phyloP scores from a whole-genome alignment of 2,888 invertebrate species.

The Exocentrus adspersus region DNA sequence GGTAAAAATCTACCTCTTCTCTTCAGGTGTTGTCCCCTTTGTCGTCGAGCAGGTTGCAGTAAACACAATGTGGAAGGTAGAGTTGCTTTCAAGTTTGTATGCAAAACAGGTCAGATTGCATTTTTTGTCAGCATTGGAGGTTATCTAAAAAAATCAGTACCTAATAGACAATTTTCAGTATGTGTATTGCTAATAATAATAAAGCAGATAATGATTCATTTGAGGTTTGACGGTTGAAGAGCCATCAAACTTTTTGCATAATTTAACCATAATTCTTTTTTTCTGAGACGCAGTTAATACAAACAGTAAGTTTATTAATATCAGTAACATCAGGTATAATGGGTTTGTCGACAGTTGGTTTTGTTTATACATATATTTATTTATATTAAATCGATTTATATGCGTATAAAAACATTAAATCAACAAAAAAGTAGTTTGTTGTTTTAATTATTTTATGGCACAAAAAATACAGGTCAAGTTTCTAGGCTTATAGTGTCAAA shows the following conservation, averaged over 20 bases:
- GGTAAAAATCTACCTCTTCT: conserved; percentile 37
- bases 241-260: conserved; percentile 16
- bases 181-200: conserved; percentile 24
- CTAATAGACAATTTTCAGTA: conserved; percentile 20
- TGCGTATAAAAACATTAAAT: too few relatives aligned
- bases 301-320: not conserved
- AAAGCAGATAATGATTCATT: conserved; percentile 32
- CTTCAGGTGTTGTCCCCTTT: conserved; percentile 38
- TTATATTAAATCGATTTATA: too few relatives aligned
- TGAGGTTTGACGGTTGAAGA: conserved; percentile 39
- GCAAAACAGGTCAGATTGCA: conserved; percentile 36
- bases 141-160: conserved; percentile 9
- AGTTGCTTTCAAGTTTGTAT: conserved; percentile 33
- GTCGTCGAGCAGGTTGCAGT: conserved; percentile 34
- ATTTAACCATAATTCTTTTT: not conserved
- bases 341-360: not conserved
- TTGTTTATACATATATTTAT: not conserved
- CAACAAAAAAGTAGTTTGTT: too few relatives aligned
- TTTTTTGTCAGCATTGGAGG: conserved; percentile 28
- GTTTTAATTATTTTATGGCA: too few relatives aligned
- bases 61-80: conserved; percentile 34
- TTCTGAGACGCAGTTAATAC: not conserved
- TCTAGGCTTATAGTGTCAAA: too few relatives aligned
- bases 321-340: not conserved
- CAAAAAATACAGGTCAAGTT: too few relatives aligned